Percentiles rank a stretch among this genome's conserved stretches.
phyloP scores from a whole-genome alignment of 2,888 invertebrate genomes.

The Cordilura impudica region DNA sequence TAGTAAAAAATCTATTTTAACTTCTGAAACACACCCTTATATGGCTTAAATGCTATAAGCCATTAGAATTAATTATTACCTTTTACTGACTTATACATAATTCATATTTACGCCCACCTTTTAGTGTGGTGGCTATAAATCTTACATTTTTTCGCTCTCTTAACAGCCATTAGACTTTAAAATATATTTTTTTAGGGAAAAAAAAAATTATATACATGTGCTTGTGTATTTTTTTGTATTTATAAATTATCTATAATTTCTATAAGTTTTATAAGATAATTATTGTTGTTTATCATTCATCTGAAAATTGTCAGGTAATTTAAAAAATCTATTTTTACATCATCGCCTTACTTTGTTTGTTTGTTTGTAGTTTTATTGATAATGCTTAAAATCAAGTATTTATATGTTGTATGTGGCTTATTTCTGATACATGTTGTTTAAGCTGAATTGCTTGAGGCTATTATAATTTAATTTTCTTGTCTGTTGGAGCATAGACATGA shows the following conservation, averaged over 20 bases:
- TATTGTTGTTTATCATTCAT: slow-evolving; percentile 7
- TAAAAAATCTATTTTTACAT: slow-evolving; percentile 2
- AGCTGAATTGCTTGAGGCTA: neutral
- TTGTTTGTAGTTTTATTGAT: neutral
- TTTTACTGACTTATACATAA: neutral
- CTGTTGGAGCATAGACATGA: neutral
- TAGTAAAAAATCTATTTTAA: no score
- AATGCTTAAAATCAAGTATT: neutral
- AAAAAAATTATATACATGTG: neutral
- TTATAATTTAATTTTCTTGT: neutral
- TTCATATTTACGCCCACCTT: slow-evolving; percentile 12
- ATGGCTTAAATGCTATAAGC: neutral
- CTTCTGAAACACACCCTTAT: slow-evolving; percentile 12
- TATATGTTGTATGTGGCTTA: neutral
- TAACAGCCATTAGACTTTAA: neutral
- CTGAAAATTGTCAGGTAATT: neutral
- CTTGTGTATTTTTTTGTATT: neutral
- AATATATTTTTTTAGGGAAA: neutral
- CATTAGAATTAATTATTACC: neutral
- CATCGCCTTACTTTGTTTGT: slow-evolving; percentile 19
- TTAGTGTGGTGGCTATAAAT: neutral
- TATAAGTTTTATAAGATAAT: slow-evolving; percentile 24
- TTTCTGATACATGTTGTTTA: neutral
- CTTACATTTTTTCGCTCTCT: neutral
- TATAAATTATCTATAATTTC: slow-evolving; percentile 23